Conservation (phyloP, 2,888 invertebrate genomes). For the Sesia bembeciformis region DNA sequence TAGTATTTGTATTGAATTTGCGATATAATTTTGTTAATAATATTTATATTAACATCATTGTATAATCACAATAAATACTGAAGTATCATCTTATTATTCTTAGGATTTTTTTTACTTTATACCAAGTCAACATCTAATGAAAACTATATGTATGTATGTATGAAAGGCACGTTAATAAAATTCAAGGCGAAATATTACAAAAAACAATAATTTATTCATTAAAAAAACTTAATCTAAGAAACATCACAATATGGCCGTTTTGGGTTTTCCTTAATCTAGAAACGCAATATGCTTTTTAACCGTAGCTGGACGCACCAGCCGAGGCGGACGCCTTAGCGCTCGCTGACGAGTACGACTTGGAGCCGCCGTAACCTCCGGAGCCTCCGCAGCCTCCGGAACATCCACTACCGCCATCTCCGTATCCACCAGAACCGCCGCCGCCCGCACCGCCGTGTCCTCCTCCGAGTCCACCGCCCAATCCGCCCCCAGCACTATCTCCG, state of each 20-base stretch:
- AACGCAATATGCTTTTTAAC: slow-evolving; percentile 14
- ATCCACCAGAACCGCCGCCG: slow-evolving; percentile 14
- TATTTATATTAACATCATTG: too few species aligned
- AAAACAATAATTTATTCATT: not conserved
- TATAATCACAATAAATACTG: too few species aligned
- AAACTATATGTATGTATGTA: too few species aligned
- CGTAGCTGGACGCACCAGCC: slow-evolving; percentile 40
- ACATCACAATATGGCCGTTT: not conserved
- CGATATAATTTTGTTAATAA: too few species aligned
- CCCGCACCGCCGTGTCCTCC: slow-evolving; percentile 17
- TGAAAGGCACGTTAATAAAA: too few species aligned
- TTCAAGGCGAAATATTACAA: too few species aligned
- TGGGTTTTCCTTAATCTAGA: not conserved
- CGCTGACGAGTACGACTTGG: slow-evolving; percentile 34
- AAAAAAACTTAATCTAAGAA: not conserved
- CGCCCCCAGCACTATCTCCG: slow-evolving; percentile 14
- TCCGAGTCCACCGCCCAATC: slow-evolving; percentile 13
- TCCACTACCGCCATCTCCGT: slow-evolving; percentile 13
- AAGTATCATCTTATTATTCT: too few species aligned
- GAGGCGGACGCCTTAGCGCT: slow-evolving; percentile 41
- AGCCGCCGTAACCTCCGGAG: slow-evolving; percentile 24
- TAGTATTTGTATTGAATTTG: too few species aligned
- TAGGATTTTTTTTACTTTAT: too few species aligned
- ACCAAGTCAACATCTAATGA: too few species aligned
- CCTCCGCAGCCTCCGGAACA: slow-evolving; percentile 10